Evolutionary conservation across 2,888 invertebrate genomes (phyloP).

Genomic region (Thymelicus sylvestris): DNA sequence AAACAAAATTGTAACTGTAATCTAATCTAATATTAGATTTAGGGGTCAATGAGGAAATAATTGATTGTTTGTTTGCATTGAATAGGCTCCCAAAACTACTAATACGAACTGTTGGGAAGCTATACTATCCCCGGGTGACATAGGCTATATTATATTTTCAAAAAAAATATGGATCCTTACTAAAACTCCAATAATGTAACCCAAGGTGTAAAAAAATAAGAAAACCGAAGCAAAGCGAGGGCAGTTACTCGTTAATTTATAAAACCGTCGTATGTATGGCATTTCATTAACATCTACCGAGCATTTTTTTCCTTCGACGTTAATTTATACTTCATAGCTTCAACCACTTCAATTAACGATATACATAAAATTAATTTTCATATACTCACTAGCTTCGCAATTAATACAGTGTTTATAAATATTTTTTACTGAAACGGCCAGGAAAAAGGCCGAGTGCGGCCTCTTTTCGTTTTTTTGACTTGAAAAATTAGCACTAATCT

Average conservation of each 20-base stretch:
- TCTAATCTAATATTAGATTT: no score
- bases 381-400: background rate
- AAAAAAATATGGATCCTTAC: no score
- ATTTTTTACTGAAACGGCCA: conserved; percentile 1
- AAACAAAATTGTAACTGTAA: background rate
- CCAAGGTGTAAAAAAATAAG: no score
- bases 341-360: conserved; percentile 40
- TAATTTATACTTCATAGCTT: conserved; percentile 14
- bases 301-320: conserved; percentile 7
- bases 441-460: background rate
- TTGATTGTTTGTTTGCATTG: no score
- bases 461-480: conserved; percentile 2
- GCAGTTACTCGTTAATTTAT: no score
- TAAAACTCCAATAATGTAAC: no score
- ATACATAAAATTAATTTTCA: conserved; percentile 28
- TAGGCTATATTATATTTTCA: no score
- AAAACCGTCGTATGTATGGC: background rate
- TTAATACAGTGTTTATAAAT: conserved; percentile 3
- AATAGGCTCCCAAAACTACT: no score
- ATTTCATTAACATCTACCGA: background rate
- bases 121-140: no score
- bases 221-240: no score
- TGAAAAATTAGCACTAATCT: conserved; percentile 5
- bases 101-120: no score
- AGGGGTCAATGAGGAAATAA: no score